Percentiles rank a stretch among this genome's conserved stretches.
These are phyloP conservation scores for Alligator sinensis DNA, from an alignment of 2,113 vertebrate species.

Conservation along the genomic window DNA sequence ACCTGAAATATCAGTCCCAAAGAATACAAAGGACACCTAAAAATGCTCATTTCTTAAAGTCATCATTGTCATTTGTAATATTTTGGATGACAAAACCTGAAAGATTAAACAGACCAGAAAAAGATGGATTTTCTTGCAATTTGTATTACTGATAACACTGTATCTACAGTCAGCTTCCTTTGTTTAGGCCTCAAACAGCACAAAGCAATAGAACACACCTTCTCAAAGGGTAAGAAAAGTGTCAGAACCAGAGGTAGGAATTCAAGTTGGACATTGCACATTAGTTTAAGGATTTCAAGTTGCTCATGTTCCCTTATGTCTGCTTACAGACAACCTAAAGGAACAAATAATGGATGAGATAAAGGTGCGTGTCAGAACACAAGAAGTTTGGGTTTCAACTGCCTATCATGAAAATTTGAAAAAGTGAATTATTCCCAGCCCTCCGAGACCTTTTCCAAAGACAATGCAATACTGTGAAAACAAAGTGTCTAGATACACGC, in stretches of 20 bases:
- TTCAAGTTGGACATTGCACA: not conserved
- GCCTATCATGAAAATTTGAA: constrained; percentile 58
- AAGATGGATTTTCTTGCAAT: not conserved
- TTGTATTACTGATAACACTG: not conserved
- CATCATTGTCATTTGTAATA: not conserved
- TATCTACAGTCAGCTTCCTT: not conserved
- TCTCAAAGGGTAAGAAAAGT: not conserved
- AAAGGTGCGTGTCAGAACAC: constrained; percentile 72
- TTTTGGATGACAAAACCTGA: not conserved
- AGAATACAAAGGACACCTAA: not conserved
- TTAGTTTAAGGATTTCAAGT: constrained; percentile 14
- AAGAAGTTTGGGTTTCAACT: constrained; percentile 63
- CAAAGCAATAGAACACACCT: not conserved
- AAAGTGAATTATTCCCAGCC: constrained; percentile 54
- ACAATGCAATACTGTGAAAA: not conserved
- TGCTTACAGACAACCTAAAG: not conserved
- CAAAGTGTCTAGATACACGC: not conserved
- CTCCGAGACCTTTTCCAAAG: constrained; percentile 30
- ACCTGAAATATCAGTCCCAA: not conserved
- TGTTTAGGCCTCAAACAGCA: not conserved
- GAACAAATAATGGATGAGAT: constrained; percentile 66
- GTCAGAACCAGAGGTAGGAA: constrained; percentile 1
- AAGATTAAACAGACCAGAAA: not conserved
- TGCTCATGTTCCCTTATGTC: not conserved
- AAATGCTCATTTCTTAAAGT: not conserved